A percentile compares a stretch with the other conserved stretches of the same genome.
Evolutionary conservation across 1,140 invertebrate species (phyloP).

Genomic region (Tetramorium simillimum): DNA sequence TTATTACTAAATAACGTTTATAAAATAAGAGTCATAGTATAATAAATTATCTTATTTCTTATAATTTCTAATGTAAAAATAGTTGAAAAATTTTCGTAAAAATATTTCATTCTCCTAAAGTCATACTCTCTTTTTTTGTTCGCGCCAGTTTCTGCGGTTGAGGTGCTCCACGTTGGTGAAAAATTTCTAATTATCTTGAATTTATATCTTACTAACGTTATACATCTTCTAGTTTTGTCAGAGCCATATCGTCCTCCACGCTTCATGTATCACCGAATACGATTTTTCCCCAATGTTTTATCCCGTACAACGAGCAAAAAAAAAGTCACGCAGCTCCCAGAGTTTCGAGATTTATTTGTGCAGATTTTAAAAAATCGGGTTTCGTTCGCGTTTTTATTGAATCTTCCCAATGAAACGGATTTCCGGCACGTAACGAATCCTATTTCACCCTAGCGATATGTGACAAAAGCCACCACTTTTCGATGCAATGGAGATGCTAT

Average conservation of each 20-base stretch:
- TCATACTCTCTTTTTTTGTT: background rate
- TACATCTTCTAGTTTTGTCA: background rate
- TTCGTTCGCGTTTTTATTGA: slow-evolving; percentile 20
- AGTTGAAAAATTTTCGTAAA: background rate
- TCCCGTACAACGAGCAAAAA: background rate
- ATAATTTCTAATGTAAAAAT: background rate
- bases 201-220: background rate
- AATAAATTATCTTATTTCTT: background rate
- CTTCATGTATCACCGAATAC: background rate
- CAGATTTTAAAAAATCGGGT: background rate
- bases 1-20: background rate
- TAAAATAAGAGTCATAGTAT: background rate
- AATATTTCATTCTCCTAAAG: slow-evolving; percentile 8
- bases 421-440: slow-evolving; percentile 5
- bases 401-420: slow-evolving; percentile 4
- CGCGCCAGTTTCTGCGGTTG: background rate
- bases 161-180: background rate
- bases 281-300: background rate
- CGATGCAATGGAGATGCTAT: background rate
- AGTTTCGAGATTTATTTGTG: slow-evolving; percentile 22
- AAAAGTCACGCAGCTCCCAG: background rate
- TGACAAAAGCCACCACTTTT: slow-evolving; percentile 15
- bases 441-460: slow-evolving; percentile 16
- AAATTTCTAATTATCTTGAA: background rate
- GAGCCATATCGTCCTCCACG: background rate